Percentiles rank a stretch among this genome's conserved stretches.
phyloP scores from a whole-genome alignment of 2,888 invertebrate species.

The Syritta pipiens region DNA sequence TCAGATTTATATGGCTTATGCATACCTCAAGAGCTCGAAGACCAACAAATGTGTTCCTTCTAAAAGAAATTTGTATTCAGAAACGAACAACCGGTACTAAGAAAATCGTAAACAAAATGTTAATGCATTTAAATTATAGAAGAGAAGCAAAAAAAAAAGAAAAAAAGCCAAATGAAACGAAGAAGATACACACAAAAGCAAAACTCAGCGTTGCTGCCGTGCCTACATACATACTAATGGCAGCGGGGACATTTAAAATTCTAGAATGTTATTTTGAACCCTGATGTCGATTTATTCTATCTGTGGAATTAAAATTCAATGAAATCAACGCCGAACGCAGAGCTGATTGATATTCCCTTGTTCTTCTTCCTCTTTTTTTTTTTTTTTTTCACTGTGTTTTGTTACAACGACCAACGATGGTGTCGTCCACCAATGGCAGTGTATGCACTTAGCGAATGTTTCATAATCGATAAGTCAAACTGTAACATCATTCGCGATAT shows the following conservation, averaged over 20 bases:
- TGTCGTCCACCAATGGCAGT: no score
- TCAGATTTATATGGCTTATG: slow-evolving; percentile 52
- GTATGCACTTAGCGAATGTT: slow-evolving; percentile 7
- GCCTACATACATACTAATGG: slow-evolving; percentile 67
- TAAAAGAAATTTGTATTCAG: slow-evolving; percentile 67
- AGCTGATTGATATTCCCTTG: slow-evolving; percentile 39
- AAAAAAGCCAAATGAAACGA: slow-evolving; percentile 11
- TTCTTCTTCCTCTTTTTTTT: slow-evolving; percentile 25
- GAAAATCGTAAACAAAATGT: slow-evolving; percentile 70
- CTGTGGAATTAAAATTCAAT: slow-evolving; percentile 67
- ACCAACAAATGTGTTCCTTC: slow-evolving; percentile 48
- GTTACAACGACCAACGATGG: no score
- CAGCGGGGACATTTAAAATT: slow-evolving; percentile 66
- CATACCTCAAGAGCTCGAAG: slow-evolving; percentile 41
- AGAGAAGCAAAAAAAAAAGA: slow-evolving; percentile 31
- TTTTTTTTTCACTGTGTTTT: no score
- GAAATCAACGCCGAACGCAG: slow-evolving; percentile 57
- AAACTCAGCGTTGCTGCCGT: slow-evolving; percentile 21
- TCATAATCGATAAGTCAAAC: slow-evolving; percentile 37
- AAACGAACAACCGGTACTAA: slow-evolving; percentile 69
- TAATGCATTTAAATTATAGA: slow-evolving; percentile 68
- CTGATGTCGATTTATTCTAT: slow-evolving; percentile 68
- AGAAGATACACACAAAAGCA: slow-evolving; percentile 8
- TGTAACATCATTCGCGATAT: slow-evolving; percentile 34
- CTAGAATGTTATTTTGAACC: slow-evolving; percentile 68